phyloP scores from a whole-genome alignment of 2,888 invertebrate species.

The Rhopalosiphum nymphaeae region DNA sequence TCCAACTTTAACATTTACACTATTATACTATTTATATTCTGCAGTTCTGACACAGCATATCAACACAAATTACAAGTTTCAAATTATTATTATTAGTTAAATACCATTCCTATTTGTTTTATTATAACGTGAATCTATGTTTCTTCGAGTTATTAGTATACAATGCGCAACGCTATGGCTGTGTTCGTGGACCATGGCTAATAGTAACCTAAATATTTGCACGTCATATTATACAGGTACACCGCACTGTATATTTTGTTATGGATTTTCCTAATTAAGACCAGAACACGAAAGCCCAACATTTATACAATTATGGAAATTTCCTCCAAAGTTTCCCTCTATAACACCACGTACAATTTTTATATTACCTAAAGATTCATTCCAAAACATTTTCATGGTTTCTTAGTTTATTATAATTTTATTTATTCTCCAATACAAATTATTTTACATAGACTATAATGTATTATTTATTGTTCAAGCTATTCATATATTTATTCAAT shows the following conservation, averaged over 20 bases:
- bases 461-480: not conserved
- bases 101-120: not conserved
- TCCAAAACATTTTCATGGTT: not conserved
- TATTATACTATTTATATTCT: not conserved
- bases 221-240: not conserved
- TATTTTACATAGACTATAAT: not conserved
- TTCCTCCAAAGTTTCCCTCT: not conserved
- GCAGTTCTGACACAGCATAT: not conserved
- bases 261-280: not conserved
- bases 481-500: not conserved
- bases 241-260: not conserved
- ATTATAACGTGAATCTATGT: not conserved
- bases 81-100: not conserved
- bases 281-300: not conserved
- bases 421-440: not conserved
- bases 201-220: not conserved
- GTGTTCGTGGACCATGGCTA: not conserved
- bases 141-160: not conserved
- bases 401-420: not conserved
- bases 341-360: not conserved
- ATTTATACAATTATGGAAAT: not conserved
- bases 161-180: not conserved
- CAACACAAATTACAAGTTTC: not conserved
- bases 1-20: not conserved
- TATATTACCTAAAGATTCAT: not conserved